A percentile compares a stretch with the other conserved stretches of the same genome.
These are phyloP conservation scores for Galeruca laticollis DNA, from an alignment of 2,888 invertebrate species.

Conservation along the genomic window DNA sequence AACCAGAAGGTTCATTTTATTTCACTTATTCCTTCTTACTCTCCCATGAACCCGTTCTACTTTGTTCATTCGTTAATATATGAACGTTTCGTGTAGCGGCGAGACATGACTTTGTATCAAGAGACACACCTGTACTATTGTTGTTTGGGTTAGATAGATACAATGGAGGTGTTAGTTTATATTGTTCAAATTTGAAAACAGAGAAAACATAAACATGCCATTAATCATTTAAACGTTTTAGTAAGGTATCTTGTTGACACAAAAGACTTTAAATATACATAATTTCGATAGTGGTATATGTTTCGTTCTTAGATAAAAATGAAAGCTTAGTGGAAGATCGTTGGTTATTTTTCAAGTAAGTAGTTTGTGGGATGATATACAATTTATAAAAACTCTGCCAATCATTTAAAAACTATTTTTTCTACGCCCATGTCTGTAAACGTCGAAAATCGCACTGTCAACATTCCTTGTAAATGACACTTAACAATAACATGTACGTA, in stretches of 20 bases:
- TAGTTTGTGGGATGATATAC: too few species aligned
- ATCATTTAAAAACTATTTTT: too few species aligned
- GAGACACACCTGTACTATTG: conserved; percentile 33
- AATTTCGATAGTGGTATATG: conserved; percentile 2
- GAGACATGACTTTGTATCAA: conserved; percentile 24
- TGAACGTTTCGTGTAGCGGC: conserved; percentile 9
- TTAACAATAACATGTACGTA: too few species aligned
- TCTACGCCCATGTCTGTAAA: too few species aligned
- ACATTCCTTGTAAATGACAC: too few species aligned
- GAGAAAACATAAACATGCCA: conserved; percentile 10
- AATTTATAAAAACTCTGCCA: too few species aligned
- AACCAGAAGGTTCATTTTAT: too few species aligned
- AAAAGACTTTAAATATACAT: too few species aligned
- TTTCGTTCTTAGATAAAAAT: too few species aligned
- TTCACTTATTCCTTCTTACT: background rate
- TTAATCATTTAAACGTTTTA: conserved; percentile 20
- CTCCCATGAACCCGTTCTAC: background rate
- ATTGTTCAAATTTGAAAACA: conserved; percentile 35
- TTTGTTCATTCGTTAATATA: conserved; percentile 16
- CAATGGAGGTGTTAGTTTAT: conserved; percentile 27
- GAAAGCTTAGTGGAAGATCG: too few species aligned
- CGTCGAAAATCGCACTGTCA: too few species aligned
- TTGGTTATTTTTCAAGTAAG: too few species aligned
- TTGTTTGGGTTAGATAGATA: conserved; percentile 18
- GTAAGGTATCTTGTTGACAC: conserved; percentile 23